Percentiles rank a stretch among this genome's conserved stretches.
Conservation (phyloP, 1,140 invertebrate genomes). For the Artemia franciscana region DNA sequence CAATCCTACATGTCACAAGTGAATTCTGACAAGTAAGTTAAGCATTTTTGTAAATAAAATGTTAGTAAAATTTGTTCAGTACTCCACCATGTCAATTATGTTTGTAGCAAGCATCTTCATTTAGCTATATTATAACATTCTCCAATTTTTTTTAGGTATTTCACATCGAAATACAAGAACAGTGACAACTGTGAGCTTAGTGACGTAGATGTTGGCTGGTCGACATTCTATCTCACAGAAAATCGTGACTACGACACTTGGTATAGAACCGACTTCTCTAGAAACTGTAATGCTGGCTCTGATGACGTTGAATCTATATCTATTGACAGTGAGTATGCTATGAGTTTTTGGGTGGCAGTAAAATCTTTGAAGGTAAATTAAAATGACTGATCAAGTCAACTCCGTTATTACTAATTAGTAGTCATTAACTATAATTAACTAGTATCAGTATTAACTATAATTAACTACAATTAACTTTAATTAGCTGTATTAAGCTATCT, state of each 20-base stretch:
- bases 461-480: neutral
- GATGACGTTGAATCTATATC: conserved; percentile 1
- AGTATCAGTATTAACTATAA: neutral
- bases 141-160: too few relatives aligned
- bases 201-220: conserved; percentile 4
- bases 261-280: conserved; percentile 1
- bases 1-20: too few relatives aligned
- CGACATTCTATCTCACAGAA: conserved; percentile 4
- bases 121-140: too few relatives aligned
- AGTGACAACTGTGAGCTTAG: conserved; percentile 8
- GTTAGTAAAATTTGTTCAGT: too few relatives aligned
- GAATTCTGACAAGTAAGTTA: too few relatives aligned
- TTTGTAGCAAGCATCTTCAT: too few relatives aligned
- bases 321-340: neutral
- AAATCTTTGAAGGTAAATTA: neutral
- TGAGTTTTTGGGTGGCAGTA: neutral
- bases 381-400: neutral
- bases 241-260: conserved; percentile 7
- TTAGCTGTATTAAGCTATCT: too few relatives aligned
- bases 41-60: too few relatives aligned
- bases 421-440: neutral
- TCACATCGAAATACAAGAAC: too few relatives aligned
- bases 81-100: too few relatives aligned
- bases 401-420: neutral
- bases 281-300: neutral